Evolutionary conservation across 2,113 vertebrate species (phyloP).

Genomic region (Tachuris rubrigastra): DNA sequence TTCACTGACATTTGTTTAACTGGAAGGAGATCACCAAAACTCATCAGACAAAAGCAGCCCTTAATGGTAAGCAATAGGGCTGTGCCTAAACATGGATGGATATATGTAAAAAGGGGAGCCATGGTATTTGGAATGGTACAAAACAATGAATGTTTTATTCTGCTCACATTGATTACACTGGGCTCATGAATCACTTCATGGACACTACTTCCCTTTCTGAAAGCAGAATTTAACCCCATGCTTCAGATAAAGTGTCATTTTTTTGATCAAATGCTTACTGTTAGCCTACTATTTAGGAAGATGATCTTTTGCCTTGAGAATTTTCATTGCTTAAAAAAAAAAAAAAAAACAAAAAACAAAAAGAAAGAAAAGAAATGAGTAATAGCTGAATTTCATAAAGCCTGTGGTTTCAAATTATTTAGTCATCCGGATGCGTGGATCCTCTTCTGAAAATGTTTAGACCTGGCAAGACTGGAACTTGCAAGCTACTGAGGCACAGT

Average conservation of each 20-base stretch:
- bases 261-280: neutral
- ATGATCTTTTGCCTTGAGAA: neutral
- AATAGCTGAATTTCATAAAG: neutral
- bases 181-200: neutral
- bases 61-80: neutral
- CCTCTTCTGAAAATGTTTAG: neutral
- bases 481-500: neutral
- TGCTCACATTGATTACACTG: neutral
- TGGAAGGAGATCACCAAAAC: neutral
- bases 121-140: neutral
- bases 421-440: neutral
- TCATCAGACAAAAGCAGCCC: neutral
- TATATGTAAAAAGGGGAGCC: neutral
- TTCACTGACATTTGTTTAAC: neutral
- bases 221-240: neutral
- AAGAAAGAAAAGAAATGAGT: neutral
- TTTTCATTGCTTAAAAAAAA: neutral
- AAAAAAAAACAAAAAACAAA: neutral
- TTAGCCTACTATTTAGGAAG: neutral
- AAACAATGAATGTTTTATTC: neutral
- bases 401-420: neutral
- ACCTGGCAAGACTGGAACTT: neutral
- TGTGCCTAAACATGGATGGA: neutral
- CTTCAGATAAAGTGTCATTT: neutral
- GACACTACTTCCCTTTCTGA: neutral